These are phyloP conservation scores for Rhyzopertha dominica DNA, from an alignment of 1,140 invertebrate genomes.

Conservation along the genomic window DNA sequence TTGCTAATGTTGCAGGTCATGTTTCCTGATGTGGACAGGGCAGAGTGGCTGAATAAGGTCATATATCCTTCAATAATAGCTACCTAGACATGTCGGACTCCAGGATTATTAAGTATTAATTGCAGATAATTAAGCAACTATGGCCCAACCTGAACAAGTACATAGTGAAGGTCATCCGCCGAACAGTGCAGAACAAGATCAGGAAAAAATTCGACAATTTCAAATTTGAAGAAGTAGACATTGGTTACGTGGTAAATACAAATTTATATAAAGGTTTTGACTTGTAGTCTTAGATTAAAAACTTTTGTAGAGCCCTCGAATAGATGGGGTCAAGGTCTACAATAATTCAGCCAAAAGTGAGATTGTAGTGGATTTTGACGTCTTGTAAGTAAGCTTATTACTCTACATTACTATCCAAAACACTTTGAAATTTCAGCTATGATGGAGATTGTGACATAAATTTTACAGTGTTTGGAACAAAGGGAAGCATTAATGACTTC, in stretches of 20 bases:
- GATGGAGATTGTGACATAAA: conserved; percentile 90
- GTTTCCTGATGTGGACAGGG: conserved; percentile 88
- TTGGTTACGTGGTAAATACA: conserved; percentile 75
- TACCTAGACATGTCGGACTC: conserved; percentile 2
- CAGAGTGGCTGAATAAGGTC: conserved; percentile 92
- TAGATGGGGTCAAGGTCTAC: conserved; percentile 91
- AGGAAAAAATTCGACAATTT: conserved; percentile 78
- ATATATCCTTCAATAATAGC: conserved; percentile 26
- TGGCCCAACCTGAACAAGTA: conserved; percentile 93
- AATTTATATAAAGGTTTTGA: conserved; percentile 11
- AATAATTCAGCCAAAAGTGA: conserved; percentile 87
- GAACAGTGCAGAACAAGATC: conserved; percentile 77
- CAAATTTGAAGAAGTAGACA: conserved; percentile 84
- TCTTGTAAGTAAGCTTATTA: conserved; percentile 66
- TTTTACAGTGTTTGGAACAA: conserved; percentile 71
- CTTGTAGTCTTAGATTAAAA: conserved; percentile 25
- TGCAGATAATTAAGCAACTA: conserved; percentile 78
- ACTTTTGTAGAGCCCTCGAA: conserved; percentile 72
- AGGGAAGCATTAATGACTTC: conserved; percentile 85
- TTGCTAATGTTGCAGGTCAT: conserved; percentile 59
- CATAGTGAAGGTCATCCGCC: conserved; percentile 71
- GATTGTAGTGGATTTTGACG: conserved; percentile 90
- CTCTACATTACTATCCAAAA: not conserved
- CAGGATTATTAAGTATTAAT: conserved; percentile 2
- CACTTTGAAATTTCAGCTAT: conserved; percentile 58